A percentile compares a stretch with the other conserved stretches of the same genome.
Evolutionary conservation across 92 coral and sea anemone genomes (phyloP).

Genomic region (Palythoa grandis): DNA sequence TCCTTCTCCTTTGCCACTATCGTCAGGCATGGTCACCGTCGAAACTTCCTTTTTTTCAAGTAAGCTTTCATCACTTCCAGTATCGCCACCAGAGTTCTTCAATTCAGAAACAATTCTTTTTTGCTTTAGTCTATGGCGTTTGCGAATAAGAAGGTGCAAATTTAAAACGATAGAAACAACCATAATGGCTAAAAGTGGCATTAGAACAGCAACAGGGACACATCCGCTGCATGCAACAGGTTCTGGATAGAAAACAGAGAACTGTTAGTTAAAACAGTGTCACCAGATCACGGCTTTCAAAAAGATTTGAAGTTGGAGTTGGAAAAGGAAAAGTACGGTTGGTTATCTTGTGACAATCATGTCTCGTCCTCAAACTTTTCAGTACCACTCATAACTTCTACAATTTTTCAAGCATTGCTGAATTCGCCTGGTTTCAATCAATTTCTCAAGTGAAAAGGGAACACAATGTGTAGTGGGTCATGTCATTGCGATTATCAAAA

Average conservation of each 20-base stretch:
- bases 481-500: no score
- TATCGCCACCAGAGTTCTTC: background rate
- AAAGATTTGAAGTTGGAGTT: no score
- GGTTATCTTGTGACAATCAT: no score
- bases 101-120: background rate
- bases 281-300: no score
- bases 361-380: no score
- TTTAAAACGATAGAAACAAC: slow-evolving; percentile 11
- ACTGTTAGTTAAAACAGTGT: background rate
- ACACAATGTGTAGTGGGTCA: no score
- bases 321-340: no score
- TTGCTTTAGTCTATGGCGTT: slow-evolving; percentile 12
- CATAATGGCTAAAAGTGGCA: slow-evolving; percentile 9
- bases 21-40: background rate
- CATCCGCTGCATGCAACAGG: background rate
- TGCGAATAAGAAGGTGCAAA: background rate
- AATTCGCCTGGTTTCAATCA: no score
- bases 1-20: background rate
- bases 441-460: no score
- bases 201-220: slow-evolving; percentile 11
- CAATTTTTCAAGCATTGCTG: no score
- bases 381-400: no score
- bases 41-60: background rate
- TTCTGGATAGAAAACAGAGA: background rate
- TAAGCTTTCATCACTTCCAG: slow-evolving; percentile 27